Evolutionary conservation across 1,140 invertebrate genomes (phyloP).

Genomic region (Holotrichia oblita): DNA sequence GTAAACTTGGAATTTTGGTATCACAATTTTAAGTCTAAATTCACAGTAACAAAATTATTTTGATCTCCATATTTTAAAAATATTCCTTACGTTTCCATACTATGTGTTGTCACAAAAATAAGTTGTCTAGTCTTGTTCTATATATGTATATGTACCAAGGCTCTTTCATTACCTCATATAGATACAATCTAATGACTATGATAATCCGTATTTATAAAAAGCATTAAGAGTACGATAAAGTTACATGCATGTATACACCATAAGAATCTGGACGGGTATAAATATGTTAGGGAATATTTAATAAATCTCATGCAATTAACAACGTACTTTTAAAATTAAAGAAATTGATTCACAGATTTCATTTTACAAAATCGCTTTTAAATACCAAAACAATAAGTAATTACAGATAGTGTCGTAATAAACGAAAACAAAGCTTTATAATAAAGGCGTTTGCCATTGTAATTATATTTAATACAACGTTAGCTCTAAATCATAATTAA

Average conservation of each 20-base stretch:
- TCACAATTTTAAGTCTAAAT: constrained; percentile 45
- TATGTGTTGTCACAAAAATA: constrained; percentile 24
- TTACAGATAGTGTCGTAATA: too few relatives aligned
- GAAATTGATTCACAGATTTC: too few relatives aligned
- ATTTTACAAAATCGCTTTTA: too few relatives aligned
- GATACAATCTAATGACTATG: constrained; percentile 10
- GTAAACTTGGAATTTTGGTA: constrained; percentile 44
- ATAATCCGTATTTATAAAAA: not conserved
- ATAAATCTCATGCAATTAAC: not conserved
- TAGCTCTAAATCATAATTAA: too few relatives aligned
- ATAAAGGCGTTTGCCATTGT: too few relatives aligned
- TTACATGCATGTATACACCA: constrained; percentile 1
- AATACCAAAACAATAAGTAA: too few relatives aligned
- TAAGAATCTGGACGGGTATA: not conserved
- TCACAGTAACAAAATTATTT: constrained; percentile 37
- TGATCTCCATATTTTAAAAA: constrained; percentile 25
- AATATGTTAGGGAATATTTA: not conserved
- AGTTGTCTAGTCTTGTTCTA: constrained; percentile 17
- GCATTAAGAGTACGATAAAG: not conserved
- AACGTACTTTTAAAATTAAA: too few relatives aligned
- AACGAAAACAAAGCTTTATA: too few relatives aligned
- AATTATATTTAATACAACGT: too few relatives aligned
- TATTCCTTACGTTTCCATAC: constrained; percentile 37
- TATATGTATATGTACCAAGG: not conserved
- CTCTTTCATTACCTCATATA: constrained; percentile 2